Evolutionary conservation across 2,113 vertebrate species (phyloP).

Genomic region (Heterotilapia buettikoferi): DNA sequence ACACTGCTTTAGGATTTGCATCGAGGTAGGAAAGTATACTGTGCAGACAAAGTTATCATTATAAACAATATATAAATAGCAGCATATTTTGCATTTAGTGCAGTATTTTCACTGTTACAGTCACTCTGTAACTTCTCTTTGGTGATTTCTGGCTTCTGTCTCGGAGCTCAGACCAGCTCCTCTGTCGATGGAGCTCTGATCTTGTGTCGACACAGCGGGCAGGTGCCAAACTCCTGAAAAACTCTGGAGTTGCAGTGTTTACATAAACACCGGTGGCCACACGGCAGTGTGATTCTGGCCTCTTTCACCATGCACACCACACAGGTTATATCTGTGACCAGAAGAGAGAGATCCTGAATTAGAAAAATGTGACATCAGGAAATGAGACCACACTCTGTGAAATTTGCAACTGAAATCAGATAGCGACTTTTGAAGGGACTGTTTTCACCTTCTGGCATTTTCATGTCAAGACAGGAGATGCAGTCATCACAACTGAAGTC

Average conservation of each 20-base stretch:
- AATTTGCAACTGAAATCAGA: neutral
- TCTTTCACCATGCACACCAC: slow-evolving; percentile 45
- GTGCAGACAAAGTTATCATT: neutral
- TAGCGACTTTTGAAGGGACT: neutral
- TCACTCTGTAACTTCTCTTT: neutral
- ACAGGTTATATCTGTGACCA: slow-evolving; percentile 27
- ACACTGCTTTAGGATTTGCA: neutral
- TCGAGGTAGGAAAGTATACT: neutral
- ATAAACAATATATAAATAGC: neutral
- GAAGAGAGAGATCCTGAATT: neutral
- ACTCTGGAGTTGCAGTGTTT: slow-evolving; percentile 10
- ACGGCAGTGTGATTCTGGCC: slow-evolving; percentile 24
- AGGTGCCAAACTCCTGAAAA: slow-evolving; percentile 33
- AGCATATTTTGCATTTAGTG: neutral
- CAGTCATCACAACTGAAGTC: neutral
- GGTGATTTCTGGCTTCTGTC: neutral
- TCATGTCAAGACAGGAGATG: neutral
- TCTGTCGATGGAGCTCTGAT: neutral
- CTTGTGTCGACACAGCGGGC: slow-evolving; percentile 61
- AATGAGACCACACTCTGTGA: neutral
- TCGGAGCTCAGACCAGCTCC: neutral
- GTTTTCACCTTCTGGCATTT: slow-evolving; percentile 1
- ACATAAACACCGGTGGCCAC: slow-evolving; percentile 71
- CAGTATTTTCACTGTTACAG: neutral
- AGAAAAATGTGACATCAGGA: neutral